These are phyloP conservation scores for Bombus balteatus DNA, from an alignment of 1,140 invertebrate genomes.

Conservation along the genomic window DNA sequence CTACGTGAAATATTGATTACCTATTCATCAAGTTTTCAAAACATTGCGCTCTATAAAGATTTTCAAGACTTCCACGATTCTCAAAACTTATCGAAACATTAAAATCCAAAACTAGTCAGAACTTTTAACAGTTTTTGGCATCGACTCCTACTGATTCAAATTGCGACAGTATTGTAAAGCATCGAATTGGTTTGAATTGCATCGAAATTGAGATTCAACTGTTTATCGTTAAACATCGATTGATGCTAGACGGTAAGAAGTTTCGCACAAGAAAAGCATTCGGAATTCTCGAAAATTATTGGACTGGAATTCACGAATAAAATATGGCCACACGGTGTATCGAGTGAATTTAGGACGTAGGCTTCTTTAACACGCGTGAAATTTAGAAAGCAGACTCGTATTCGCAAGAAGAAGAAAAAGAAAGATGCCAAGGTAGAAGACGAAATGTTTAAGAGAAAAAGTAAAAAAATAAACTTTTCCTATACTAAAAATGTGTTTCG, in stretches of 20 bases:
- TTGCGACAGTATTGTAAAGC: neutral
- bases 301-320: conserved; percentile 32
- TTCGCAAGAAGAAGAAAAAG: no score
- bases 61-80: no score
- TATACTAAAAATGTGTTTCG: neutral
- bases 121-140: neutral
- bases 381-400: neutral
- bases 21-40: no score
- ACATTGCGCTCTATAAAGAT: no score
- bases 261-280: neutral
- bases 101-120: no score
- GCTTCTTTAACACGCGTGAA: conserved; percentile 22
- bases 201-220: neutral
- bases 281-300: conserved; percentile 37
- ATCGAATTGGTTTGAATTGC: neutral
- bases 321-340: neutral
- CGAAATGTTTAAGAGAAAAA: neutral
- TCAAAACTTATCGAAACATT: no score
- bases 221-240: neutral
- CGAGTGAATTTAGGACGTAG: conserved; percentile 20
- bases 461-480: no score
- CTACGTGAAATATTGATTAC: no score
- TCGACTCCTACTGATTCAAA: neutral
- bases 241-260: neutral
- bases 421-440: neutral